Evolutionary conservation across 2,888 invertebrate genomes (phyloP).

Genomic region (Augochlorella aurata): DNA sequence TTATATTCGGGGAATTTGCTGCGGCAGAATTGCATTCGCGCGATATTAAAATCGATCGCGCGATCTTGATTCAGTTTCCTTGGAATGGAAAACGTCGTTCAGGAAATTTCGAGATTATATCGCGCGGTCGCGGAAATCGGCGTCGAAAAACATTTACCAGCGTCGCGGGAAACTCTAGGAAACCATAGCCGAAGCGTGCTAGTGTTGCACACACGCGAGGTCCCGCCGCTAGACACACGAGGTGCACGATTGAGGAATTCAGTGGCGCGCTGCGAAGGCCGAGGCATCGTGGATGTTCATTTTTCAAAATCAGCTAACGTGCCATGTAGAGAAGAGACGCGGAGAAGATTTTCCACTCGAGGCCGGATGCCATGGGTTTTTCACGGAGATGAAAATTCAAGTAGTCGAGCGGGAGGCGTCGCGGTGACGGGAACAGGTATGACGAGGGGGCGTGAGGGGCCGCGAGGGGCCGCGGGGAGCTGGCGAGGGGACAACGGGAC

Average conservation of each 20-base stretch:
- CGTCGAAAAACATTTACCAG: not conserved
- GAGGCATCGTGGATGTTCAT: constrained; percentile 21
- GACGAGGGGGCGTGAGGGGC: not conserved
- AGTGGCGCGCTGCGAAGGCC: not conserved
- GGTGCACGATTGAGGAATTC: constrained; percentile 12
- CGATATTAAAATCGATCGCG: not conserved
- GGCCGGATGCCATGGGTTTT: constrained; percentile 34
- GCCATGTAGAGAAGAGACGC: not conserved
- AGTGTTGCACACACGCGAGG: not conserved
- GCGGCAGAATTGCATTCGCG: not conserved
- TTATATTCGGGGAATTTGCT: not conserved
- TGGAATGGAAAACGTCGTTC: too few relatives aligned
- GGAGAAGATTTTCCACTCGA: constrained; percentile 30
- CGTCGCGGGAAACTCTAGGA: not conserved
- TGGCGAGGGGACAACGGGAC: constrained; percentile 15
- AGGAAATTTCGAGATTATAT: not conserved
- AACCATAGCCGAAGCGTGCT: not conserved
- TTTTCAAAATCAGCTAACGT: constrained; percentile 33
- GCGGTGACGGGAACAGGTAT: constrained; percentile 50
- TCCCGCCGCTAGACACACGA: constrained; percentile 6
- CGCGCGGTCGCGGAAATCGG: not conserved
- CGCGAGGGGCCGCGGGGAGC: not conserved
- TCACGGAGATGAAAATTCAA: constrained; percentile 61
- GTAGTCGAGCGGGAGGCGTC: constrained; percentile 52
- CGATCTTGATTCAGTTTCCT: too few relatives aligned